These are phyloP conservation scores for Nansenia antarctica DNA, from an alignment of 2,113 vertebrate species.

Conservation along the genomic window DNA sequence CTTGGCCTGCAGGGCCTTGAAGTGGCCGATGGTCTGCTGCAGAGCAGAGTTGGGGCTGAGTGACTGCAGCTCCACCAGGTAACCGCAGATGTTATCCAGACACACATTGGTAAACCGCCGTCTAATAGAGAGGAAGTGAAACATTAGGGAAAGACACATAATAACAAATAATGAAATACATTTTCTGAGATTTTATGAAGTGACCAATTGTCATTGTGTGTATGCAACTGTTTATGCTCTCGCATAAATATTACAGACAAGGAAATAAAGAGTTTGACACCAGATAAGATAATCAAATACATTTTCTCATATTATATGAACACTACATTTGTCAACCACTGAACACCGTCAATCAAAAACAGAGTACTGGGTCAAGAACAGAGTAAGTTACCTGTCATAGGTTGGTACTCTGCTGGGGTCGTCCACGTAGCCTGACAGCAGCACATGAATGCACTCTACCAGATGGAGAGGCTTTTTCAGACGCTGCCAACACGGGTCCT, in stretches of 20 bases:
- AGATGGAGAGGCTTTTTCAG: constrained; percentile 92
- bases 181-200: not conserved
- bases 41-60: constrained; percentile 84
- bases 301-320: no score
- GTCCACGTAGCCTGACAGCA: constrained; percentile 87
- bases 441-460: constrained; percentile 90
- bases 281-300: no score
- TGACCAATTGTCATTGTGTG: not conserved
- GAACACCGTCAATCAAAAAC: no score
- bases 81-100: constrained; percentile 92
- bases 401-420: constrained; percentile 87
- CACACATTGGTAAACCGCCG: constrained; percentile 91
- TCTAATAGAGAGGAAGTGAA: constrained; percentile 64
- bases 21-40: constrained; percentile 86
- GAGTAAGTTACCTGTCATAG: constrained; percentile 79
- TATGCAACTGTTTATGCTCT: no score
- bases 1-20: constrained; percentile 94
- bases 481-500: constrained; percentile 96
- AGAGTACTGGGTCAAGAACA: no score
- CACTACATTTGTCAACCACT: no score
- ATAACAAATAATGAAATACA: not conserved
- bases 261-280: no score
- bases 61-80: constrained; percentile 95
- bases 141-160: not conserved
- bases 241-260: no score